Evolutionary conservation across 2,888 invertebrate genomes (phyloP), one percentile per base, ranked within the genome.

Genomic region (Glyphotaelius pellucidus): DNA sequence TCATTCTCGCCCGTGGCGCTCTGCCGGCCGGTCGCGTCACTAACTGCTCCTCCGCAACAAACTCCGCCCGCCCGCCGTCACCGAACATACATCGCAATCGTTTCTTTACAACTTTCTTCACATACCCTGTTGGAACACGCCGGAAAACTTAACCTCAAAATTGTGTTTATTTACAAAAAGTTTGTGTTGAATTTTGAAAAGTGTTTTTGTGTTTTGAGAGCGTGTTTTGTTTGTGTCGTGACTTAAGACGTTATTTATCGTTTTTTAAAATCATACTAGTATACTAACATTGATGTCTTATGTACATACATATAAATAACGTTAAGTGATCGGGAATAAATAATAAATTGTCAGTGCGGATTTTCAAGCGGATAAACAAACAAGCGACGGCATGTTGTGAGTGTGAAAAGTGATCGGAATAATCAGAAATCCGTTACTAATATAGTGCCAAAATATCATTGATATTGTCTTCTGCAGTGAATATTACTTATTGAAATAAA

Each of bases 1-100:
- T 92, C 92, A 92, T 91, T 92, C 92, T 90, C 91, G 92, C 91
- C 92, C 90, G 90, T 90, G 92, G 92, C 92, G 92, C 90, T 80
- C 83, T 84, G 86, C 85, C 88, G 92, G 90, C 83, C 92, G 93
- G 93, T 92, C 92, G 92, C 92, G 93, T 90, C 87, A 89, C 91
- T 92, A 89, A 67, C 52, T 86, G 87, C 90, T 84, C 88, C 81
- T 86, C 85, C 42, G 47, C 47, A 15, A 52, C 52, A 19, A 67
- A 67, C 67, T 2, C n/a, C 67, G 67, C 67, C 67, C n/a, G 67
- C 25, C 25, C 67, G 67, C 67, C 52, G 52, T 52, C 52, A 52
- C 19, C 52, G 19, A 67, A 25, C 67, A 67, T 67, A 19, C 19
- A 19, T 52, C 25, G 19, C 52, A 67, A 25, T 67, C 67, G 67